Percentiles rank a stretch among this genome's conserved stretches.
Conservation (phyloP, 2,888 invertebrate genomes). For the Drosophila kokeensis region DNA sequence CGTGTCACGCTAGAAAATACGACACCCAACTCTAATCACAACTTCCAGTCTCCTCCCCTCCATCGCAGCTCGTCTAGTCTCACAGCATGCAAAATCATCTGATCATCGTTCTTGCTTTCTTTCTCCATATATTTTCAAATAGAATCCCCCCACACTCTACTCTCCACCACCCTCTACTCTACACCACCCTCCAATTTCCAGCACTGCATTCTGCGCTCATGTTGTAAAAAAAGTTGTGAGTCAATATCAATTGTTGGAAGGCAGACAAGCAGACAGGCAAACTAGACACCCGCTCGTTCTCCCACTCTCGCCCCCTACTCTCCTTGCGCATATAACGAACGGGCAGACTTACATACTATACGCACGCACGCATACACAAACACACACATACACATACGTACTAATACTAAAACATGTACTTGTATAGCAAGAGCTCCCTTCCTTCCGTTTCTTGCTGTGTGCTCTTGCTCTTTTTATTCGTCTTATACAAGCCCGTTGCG, state of each 20-base stretch:
- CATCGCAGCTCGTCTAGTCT: neutral
- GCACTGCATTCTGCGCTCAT: slow-evolving; percentile 34
- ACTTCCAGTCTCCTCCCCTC: neutral
- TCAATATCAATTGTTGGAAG: slow-evolving; percentile 69
- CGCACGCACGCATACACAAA: slow-evolving; percentile 16
- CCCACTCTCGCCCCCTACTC: slow-evolving; percentile 20
- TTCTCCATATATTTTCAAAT: slow-evolving; percentile 14
- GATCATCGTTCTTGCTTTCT: slow-evolving; percentile 30
- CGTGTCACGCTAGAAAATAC: slow-evolving; percentile 2
- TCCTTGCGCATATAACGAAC: slow-evolving; percentile 34
- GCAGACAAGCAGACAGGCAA: slow-evolving; percentile 48
- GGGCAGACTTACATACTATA: slow-evolving; percentile 17
- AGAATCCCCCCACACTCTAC: slow-evolving; percentile 21
- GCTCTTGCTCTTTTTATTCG: slow-evolving; percentile 53
- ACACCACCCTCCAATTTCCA: slow-evolving; percentile 8
- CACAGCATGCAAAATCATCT: slow-evolving; percentile 37
- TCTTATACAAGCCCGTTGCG: slow-evolving; percentile 77
- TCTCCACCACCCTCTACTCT: neutral
- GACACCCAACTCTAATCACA: slow-evolving; percentile 1
- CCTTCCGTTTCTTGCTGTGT: slow-evolving; percentile 65
- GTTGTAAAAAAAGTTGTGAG: slow-evolving; percentile 64
- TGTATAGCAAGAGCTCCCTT: slow-evolving; percentile 68
- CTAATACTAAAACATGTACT: slow-evolving; percentile 49
- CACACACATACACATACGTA: slow-evolving; percentile 8
- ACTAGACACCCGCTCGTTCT: slow-evolving; percentile 47